These are phyloP conservation scores for Cremastinae sp. DNA, from an alignment of 2,888 invertebrate genomes.

Conservation along the genomic window DNA sequence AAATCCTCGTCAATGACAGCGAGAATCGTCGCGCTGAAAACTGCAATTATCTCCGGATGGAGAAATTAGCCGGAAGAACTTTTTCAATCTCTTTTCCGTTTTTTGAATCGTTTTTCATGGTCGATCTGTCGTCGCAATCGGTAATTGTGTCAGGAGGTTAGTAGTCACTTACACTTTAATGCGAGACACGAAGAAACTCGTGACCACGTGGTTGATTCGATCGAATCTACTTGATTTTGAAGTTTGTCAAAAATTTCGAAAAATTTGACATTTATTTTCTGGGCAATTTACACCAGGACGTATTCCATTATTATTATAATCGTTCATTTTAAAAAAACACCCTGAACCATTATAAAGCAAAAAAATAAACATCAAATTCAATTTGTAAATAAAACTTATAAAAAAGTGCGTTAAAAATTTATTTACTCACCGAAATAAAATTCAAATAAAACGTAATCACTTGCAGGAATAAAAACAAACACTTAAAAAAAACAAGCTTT, in stretches of 20 bases:
- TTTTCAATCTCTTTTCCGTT: slow-evolving; percentile 12
- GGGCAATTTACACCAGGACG: too few species aligned
- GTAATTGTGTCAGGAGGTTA: slow-evolving; percentile 59
- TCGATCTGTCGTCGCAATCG: slow-evolving; percentile 39
- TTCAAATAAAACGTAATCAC: slow-evolving; percentile 15
- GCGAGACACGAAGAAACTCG: slow-evolving; percentile 33
- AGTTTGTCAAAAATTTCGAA: slow-evolving; percentile 10
- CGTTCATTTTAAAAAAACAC: not conserved
- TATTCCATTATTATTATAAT: too few species aligned
- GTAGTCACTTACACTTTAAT: slow-evolving; percentile 54
- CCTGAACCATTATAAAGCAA: not conserved
- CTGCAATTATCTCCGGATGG: not conserved
- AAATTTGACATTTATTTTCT: not conserved
- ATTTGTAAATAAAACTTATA: too few species aligned
- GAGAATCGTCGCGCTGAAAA: too few species aligned
- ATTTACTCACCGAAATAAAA: not conserved
- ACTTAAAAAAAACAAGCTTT: slow-evolving; percentile 5
- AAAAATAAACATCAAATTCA: not conserved
- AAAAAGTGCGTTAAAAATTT: not conserved
- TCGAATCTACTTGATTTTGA: slow-evolving; percentile 5
- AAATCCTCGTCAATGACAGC: too few species aligned
- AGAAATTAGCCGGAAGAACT: slow-evolving; percentile 24
- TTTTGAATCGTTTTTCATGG: slow-evolving; percentile 12
- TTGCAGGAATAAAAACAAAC: slow-evolving; percentile 25
- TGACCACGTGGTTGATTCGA: slow-evolving; percentile 45